phyloP scores from a whole-genome alignment of 2,113 vertebrate genomes.

The Tetraodon nigroviridis region DNA sequence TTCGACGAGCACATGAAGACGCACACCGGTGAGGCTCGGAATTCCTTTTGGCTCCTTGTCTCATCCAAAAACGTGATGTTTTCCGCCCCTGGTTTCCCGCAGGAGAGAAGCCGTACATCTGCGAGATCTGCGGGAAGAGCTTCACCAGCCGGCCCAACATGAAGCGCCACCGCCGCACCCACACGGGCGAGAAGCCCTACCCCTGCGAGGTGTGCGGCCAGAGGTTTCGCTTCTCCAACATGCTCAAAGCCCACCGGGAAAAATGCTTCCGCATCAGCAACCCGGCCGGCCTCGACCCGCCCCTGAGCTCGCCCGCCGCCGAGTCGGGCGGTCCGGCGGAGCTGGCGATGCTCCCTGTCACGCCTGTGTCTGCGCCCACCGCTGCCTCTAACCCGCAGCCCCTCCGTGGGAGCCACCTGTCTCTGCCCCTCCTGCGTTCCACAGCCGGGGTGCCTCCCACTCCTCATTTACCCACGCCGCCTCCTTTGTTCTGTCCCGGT shows the following conservation, averaged over 20 bases:
- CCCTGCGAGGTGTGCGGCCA: slow-evolving; percentile 93
- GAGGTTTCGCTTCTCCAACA: slow-evolving; percentile 98
- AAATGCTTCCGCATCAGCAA: slow-evolving; percentile 91
- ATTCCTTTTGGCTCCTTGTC: background rate
- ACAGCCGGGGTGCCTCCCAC: slow-evolving; percentile 73
- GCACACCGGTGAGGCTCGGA: slow-evolving; percentile 90
- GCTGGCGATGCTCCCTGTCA: slow-evolving; percentile 31
- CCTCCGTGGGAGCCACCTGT: slow-evolving; percentile 58
- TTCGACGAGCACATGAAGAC: slow-evolving; percentile 98
- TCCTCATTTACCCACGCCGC: slow-evolving; percentile 74
- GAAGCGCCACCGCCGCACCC: slow-evolving; percentile 95
- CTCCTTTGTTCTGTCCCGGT: slow-evolving; percentile 82
- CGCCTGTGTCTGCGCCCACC: slow-evolving; percentile 48
- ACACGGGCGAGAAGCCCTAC: slow-evolving; percentile 96
- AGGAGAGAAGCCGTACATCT: slow-evolving; percentile 98
- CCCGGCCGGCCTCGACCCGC: slow-evolving; percentile 62
- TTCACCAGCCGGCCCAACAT: slow-evolving; percentile 99
- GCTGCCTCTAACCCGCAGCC: slow-evolving; percentile 54
- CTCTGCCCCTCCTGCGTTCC: slow-evolving; percentile 75
- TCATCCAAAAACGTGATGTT: too few relatives aligned
- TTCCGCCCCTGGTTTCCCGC: slow-evolving; percentile 1
- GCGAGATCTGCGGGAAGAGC: slow-evolving; percentile 97
- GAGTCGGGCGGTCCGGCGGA: slow-evolving; percentile 53
- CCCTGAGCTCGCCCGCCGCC: slow-evolving; percentile 38
- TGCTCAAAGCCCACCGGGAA: slow-evolving; percentile 97